Conservation (phyloP, 2,888 invertebrate genomes). For the Eupithecia subfuscata region DNA sequence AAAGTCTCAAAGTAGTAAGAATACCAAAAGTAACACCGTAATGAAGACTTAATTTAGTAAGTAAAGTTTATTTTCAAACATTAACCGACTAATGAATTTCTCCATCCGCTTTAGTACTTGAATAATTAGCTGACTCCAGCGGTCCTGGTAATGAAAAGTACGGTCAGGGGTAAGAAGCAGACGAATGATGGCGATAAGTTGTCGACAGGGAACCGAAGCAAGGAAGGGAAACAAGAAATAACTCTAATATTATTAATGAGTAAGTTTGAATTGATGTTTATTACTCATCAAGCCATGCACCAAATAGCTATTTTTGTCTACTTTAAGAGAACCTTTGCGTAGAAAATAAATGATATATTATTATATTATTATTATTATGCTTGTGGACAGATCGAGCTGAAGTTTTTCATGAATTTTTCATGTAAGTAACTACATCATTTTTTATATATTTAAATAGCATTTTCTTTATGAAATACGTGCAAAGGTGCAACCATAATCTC, state of each 20-base stretch:
- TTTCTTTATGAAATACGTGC: no score
- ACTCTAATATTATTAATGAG: no score
- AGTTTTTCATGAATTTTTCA: no score
- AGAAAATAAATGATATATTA: no score
- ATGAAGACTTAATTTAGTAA: background rate
- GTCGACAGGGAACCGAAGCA: constrained; percentile 44
- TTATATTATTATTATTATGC: no score
- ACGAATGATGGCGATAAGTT: constrained; percentile 58
- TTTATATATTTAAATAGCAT: no score
- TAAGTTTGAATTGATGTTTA: background rate
- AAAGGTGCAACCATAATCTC: no score
- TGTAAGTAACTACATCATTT: no score
- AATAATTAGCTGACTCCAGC: constrained; percentile 41
- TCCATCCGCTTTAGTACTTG: constrained; percentile 32
- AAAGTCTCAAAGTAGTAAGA: constrained; percentile 19
- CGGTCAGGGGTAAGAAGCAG: constrained; percentile 46
- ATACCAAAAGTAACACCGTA: background rate
- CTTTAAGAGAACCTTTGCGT: no score
- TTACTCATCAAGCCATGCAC: background rate
- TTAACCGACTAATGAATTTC: constrained; percentile 32
- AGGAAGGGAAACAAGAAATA: constrained; percentile 31
- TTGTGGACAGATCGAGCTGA: background rate
- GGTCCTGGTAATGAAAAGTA: constrained; percentile 42
- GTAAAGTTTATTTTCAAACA: constrained; percentile 22
- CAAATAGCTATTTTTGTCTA: no score